phyloP scores from a whole-genome alignment of 2,888 invertebrate genomes.

The Philaethria dido region DNA sequence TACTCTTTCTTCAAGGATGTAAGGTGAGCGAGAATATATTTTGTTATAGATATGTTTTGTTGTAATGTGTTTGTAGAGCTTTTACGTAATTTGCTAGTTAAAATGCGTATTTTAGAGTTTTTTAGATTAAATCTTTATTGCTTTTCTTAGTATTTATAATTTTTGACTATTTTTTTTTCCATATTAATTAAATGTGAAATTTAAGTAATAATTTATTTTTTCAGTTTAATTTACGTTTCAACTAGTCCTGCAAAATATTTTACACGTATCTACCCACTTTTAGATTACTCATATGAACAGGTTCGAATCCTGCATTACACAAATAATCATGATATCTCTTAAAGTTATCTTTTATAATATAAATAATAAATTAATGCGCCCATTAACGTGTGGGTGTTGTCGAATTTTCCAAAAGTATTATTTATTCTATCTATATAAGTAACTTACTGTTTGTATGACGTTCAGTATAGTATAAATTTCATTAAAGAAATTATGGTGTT shows the following conservation, averaged over 20 bases:
- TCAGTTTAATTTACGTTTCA: too few relatives aligned
- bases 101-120: neutral
- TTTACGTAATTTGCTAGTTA: neutral
- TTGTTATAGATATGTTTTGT: neutral
- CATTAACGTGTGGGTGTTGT: too few relatives aligned
- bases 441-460: too few relatives aligned
- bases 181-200: neutral
- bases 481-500: neutral
- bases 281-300: neutral
- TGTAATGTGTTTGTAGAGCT: neutral
- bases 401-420: too few relatives aligned
- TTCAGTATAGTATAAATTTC: neutral
- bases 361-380: too few relatives aligned
- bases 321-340: too few relatives aligned
- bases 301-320: neutral
- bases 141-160: neutral
- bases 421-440: neutral
- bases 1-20: slow-evolving; percentile 3
- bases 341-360: neutral
- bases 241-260: too few relatives aligned
- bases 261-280: too few relatives aligned
- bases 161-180: too few relatives aligned
- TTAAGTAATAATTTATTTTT: too few relatives aligned
- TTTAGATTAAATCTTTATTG: neutral
- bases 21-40: slow-evolving; percentile 9